Base-by-base conservation (phyloP, 2,797 vertebrate species). In the Hydrolagus colliei region DNA sequence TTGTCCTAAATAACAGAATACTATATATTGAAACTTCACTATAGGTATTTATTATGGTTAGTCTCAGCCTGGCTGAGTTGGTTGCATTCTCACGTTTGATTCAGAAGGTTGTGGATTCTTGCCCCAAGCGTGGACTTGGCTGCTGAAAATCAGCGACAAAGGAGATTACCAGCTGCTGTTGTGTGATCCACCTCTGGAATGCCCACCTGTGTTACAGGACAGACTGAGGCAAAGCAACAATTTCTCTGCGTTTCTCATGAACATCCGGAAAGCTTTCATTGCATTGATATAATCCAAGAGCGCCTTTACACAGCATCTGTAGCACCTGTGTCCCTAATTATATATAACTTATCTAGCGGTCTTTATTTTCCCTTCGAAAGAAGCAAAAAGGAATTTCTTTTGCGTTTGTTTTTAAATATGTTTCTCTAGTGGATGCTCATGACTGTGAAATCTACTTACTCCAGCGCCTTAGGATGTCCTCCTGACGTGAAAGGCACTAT, bases 141-240 rank as follows among this genome's bases (percentile, higher is more conserved):
- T 27, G 27, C 27, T 27, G 27, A 27, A 27, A 27, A 27, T 27
- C 27, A 27, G 27, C 27, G 27, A 27, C 27, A 27, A 27, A 27
- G 27, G 27, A 27, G 27, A 27, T 27, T 27, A 27, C 27, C 27
- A 27, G 27, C 27, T 98, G 89, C 91, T 93, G 65, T 97, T 96
- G 9, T 97, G 96, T 89, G 94, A 94, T 88, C 97, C 98, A 72
- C 89, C 90, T 65, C 91, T 99, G 84, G 94, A 96, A 80, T 93
- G 94, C 87, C 92, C 97, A 87, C 87, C 91, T 20, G 92, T 93
- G 59, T 89, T 98, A 89, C 95, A 98, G 88, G 92, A 89, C 72
- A 95, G 92, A 85, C 92, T 99, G 87, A 95, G 95, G 90, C 94
- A 98, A 92, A 98, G 96, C 80, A 98, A 97, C 89, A 98, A 98